Evolutionary conservation across 2,888 invertebrate genomes (phyloP).

Genomic region (Galeopsomyia nigrocyanea): DNA sequence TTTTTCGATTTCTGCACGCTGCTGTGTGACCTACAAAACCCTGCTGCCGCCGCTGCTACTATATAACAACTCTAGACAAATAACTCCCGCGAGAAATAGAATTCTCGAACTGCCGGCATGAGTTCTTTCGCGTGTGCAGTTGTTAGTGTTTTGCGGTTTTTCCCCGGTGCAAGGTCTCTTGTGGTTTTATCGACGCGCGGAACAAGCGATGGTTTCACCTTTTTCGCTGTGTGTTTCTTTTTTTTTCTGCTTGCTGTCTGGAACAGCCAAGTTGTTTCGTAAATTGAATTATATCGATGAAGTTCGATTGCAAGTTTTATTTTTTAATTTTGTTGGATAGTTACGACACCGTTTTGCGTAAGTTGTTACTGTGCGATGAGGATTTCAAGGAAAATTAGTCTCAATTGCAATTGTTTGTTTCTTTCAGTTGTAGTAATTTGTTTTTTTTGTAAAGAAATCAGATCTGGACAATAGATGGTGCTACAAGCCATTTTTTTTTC

Average conservation of each 20-base stretch:
- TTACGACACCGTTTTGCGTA: too few relatives aligned
- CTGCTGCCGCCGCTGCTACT: neutral
- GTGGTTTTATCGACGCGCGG: too few relatives aligned
- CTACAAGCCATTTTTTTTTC: too few relatives aligned
- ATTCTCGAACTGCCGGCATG: conserved; percentile 9
- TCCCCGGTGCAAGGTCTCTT: neutral
- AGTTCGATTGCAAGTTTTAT: too few relatives aligned
- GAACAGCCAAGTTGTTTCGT: conserved; percentile 4
- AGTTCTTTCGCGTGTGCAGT: neutral
- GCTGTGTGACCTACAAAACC: conserved; percentile 21
- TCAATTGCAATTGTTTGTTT: too few relatives aligned
- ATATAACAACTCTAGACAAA: conserved; percentile 24
- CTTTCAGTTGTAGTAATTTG: too few relatives aligned
- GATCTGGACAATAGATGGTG: too few relatives aligned
- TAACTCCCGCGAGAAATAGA: conserved; percentile 21
- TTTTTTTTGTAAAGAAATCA: too few relatives aligned
- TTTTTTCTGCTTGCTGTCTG: neutral
- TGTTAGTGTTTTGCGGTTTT: conserved; percentile 26
- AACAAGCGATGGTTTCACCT: neutral
- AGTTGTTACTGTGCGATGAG: neutral
- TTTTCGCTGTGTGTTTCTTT: neutral
- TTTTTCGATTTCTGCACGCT: conserved; percentile 28
- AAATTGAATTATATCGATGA: conserved; percentile 6
- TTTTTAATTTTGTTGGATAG: too few relatives aligned
- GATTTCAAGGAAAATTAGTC: neutral